A percentile compares a stretch with the other conserved stretches of the same genome.
Conservation (phyloP, 2,888 invertebrate species). For the Leptopilina drosophilae region DNA sequence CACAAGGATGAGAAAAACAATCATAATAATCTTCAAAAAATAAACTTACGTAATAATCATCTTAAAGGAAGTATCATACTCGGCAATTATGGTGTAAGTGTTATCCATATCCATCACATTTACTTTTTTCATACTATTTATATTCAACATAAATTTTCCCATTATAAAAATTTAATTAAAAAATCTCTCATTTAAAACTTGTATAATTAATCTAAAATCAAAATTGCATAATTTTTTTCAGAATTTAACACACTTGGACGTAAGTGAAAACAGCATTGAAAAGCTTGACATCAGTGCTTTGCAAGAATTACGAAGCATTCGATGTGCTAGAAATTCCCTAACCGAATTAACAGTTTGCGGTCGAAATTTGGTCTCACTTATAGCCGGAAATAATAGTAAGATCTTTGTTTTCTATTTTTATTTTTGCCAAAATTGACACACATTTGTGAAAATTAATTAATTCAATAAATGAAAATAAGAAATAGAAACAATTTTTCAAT, state of each 20-base stretch:
- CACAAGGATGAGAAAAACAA: conserved; percentile 68
- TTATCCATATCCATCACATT: not conserved
- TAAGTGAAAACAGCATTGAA: conserved; percentile 91
- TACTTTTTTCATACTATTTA: too few relatives aligned
- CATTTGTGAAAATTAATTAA: not conserved
- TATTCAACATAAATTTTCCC: too few relatives aligned
- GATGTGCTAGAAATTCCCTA: conserved; percentile 87
- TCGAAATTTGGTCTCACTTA: conserved; percentile 84
- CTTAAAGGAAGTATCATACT: conserved; percentile 90
- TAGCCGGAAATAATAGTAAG: conserved; percentile 90
- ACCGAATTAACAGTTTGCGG: conserved; percentile 89
- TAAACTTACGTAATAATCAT: conserved; percentile 87
- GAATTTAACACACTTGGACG: conserved; percentile 89
- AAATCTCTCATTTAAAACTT: too few relatives aligned
- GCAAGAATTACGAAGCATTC: conserved; percentile 86
- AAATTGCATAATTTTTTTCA: conserved; percentile 69
- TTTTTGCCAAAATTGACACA: too few relatives aligned
- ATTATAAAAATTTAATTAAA: too few relatives aligned
- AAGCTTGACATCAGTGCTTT: conserved; percentile 89
- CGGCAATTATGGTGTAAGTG: conserved; percentile 87
- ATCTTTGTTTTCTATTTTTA: not conserved
- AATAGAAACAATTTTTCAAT: not conserved
- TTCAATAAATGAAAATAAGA: too few relatives aligned
- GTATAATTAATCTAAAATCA: not conserved
- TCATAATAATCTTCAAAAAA: conserved; percentile 79